These are phyloP conservation scores for Eustalomyia histrio DNA, from an alignment of 2,888 invertebrate species.

Conservation along the genomic window DNA sequence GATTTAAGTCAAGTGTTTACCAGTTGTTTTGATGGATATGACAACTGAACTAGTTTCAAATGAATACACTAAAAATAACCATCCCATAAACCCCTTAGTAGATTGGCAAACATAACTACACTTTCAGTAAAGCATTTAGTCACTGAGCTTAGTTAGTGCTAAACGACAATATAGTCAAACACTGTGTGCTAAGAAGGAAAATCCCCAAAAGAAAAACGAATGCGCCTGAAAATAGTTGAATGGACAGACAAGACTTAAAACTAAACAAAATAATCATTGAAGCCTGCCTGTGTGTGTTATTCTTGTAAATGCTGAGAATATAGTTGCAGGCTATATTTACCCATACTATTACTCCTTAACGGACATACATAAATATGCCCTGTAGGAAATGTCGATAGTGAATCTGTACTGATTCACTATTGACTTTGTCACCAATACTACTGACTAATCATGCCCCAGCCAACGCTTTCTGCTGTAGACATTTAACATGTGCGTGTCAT, in stretches of 20 bases:
- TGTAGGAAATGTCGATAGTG: too few relatives aligned
- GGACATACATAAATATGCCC: slow-evolving; percentile 2
- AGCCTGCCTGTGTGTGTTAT: slow-evolving; percentile 6
- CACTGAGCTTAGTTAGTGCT: slow-evolving; percentile 8
- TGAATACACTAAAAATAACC: neutral
- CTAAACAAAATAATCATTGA: slow-evolving; percentile 33
- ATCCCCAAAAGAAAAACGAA: neutral
- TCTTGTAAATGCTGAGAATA: slow-evolving; percentile 43
- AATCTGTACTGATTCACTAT: too few relatives aligned
- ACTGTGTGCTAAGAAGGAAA: neutral
- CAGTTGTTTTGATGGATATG: neutral
- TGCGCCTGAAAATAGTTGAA: neutral
- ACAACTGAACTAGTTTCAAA: neutral
- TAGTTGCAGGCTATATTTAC: slow-evolving; percentile 57
- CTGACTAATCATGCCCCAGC: too few relatives aligned
- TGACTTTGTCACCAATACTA: too few relatives aligned
- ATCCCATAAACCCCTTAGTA: slow-evolving; percentile 2
- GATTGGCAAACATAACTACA: slow-evolving; percentile 8
- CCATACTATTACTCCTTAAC: slow-evolving; percentile 48
- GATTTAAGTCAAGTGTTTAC: too few relatives aligned
- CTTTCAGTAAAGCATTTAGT: slow-evolving; percentile 24
- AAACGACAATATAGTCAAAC: slow-evolving; percentile 18
- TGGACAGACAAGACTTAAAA: slow-evolving; percentile 23
- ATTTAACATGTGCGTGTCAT: too few relatives aligned
- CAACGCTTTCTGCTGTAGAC: too few relatives aligned